phyloP scores from a whole-genome alignment of 2,797 vertebrate species.

The Pseudomugil tenellus region DNA sequence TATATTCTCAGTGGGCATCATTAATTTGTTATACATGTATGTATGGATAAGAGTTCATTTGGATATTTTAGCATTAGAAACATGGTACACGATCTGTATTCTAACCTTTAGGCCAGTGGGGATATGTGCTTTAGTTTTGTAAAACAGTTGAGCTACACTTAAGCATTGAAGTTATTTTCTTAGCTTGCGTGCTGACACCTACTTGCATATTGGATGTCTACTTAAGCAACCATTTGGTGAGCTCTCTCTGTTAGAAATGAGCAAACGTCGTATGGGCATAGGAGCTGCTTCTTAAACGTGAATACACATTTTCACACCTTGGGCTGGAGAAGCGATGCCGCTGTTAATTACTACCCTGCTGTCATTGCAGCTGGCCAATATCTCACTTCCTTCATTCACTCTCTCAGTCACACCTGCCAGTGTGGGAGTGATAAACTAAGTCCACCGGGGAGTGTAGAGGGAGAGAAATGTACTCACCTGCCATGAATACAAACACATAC shows the following conservation, averaged over 20 bases:
- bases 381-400: conserved; percentile 56
- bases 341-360: conserved; percentile 68
- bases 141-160: too few relatives aligned
- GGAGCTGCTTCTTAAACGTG: conserved; percentile 7
- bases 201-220: background rate
- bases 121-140: too few relatives aligned
- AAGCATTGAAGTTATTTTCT: background rate
- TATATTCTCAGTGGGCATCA: too few relatives aligned
- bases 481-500: conserved; percentile 55
- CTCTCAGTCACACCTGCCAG: conserved; percentile 67
- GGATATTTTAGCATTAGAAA: too few relatives aligned
- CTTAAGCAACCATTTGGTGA: background rate
- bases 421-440: conserved; percentile 63
- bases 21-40: too few relatives aligned
- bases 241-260: background rate
- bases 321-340: conserved; percentile 54
- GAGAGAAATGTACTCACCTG: conserved; percentile 29
- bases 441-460: conserved; percentile 39
- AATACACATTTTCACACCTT: conserved; percentile 16
- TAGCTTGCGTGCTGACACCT: background rate
- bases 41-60: too few relatives aligned
- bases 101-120: too few relatives aligned
- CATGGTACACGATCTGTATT: too few relatives aligned
- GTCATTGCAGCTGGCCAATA: conserved; percentile 58
- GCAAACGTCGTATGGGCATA: conserved; percentile 28